A percentile compares a stretch with the other conserved stretches of the same genome.
phyloP scores from a whole-genome alignment of 1,140 invertebrate species.

The Drosophila malerkotliana region DNA sequence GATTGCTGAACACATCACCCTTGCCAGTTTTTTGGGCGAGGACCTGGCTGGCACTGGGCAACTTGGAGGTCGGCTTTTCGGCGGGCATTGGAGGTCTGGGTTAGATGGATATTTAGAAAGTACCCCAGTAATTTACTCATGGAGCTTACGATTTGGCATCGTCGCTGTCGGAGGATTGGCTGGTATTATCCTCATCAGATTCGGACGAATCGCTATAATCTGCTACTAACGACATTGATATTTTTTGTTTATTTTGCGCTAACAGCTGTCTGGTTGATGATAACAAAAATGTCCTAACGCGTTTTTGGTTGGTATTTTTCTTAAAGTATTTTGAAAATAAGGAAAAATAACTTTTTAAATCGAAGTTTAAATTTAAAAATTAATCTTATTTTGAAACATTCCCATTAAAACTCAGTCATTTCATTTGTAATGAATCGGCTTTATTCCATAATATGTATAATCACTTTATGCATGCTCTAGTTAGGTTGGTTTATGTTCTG shows the following conservation, averaged over 20 bases:
- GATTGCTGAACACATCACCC: conserved; percentile 92
- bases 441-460: conserved; percentile 77
- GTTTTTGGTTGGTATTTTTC: conserved; percentile 1
- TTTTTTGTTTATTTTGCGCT: conserved; percentile 18
- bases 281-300: conserved; percentile 14
- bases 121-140: neutral
- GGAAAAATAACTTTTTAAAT: too few relatives aligned
- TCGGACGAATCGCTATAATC: conserved; percentile 74
- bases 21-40: conserved; percentile 52
- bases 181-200: conserved; percentile 51
- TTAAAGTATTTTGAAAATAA: too few relatives aligned
- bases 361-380: too few relatives aligned
- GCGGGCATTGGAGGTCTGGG: neutral
- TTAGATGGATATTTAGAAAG: neutral
- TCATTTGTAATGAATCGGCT: conserved; percentile 73
- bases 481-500: conserved; percentile 52
- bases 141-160: conserved; percentile 4
- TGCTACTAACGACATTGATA: conserved; percentile 63
- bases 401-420: neutral
- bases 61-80: conserved; percentile 20
- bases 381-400: too few relatives aligned
- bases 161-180: conserved; percentile 31
- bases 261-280: neutral
- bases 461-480: conserved; percentile 80
- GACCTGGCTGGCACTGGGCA: conserved; percentile 68